Evolutionary conservation across 1,140 invertebrate genomes (phyloP).

Genomic region (Metaphire vulgaris): DNA sequence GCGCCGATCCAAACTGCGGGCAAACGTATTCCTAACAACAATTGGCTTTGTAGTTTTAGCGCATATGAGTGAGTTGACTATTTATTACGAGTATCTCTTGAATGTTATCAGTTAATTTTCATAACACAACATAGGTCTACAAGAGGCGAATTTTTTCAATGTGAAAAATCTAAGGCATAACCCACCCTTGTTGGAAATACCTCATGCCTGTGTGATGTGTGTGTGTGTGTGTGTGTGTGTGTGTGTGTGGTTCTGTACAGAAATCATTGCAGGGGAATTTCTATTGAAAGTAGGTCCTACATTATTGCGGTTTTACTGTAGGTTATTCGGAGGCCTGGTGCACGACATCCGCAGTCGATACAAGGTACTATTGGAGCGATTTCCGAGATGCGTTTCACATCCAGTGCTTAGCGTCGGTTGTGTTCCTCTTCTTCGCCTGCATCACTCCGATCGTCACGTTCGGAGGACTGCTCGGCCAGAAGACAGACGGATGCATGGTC

Average conservation of each 20-base stretch:
- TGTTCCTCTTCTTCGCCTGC: constrained; percentile 96
- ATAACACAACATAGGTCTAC: background rate
- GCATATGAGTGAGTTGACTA: too few species aligned
- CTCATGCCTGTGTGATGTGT: too few species aligned
- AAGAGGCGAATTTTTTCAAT: too few species aligned
- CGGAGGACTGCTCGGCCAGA: constrained; percentile 62
- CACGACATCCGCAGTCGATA: constrained; percentile 85
- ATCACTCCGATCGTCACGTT: constrained; percentile 96
- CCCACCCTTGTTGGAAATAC: too few species aligned
- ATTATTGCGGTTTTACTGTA: too few species aligned
- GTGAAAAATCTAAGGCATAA: too few species aligned
- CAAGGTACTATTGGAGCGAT: constrained; percentile 66
- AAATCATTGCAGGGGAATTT: too few species aligned
- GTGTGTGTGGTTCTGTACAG: background rate
- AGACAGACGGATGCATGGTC: constrained; percentile 44
- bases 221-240: background rate
- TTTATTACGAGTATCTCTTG: too few species aligned
- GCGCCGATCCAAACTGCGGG: too few species aligned
- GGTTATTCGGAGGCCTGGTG: constrained; percentile 76
- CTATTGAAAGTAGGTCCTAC: too few species aligned
- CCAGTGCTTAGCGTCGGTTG: constrained; percentile 91
- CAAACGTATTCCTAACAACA: too few species aligned
- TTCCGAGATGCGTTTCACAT: constrained; percentile 77
- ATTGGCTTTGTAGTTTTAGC: too few species aligned
- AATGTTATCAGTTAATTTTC: background rate